Conservation (phyloP, 1,140 invertebrate species). For the Trissolcus basalis region DNA sequence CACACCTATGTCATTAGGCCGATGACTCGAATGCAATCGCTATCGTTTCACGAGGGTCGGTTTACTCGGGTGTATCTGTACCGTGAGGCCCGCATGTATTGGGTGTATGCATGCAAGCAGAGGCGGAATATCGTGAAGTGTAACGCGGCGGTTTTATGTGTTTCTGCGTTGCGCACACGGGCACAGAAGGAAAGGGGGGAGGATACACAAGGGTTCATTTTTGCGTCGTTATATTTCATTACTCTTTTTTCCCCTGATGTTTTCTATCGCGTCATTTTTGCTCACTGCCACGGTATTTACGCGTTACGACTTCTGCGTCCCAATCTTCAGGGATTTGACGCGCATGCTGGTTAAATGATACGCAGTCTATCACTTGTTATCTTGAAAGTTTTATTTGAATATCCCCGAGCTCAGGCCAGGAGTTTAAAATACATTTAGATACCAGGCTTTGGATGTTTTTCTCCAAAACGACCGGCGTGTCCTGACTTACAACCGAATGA, state of each 20-base stretch:
- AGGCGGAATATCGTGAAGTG: slow-evolving; percentile 42
- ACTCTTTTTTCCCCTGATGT: slow-evolving; percentile 50
- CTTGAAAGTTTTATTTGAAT: slow-evolving; percentile 21
- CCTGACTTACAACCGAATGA: too few species aligned
- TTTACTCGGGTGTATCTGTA: slow-evolving; percentile 50
- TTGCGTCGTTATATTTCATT: slow-evolving; percentile 68
- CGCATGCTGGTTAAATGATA: slow-evolving; percentile 38
- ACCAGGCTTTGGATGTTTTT: neutral
- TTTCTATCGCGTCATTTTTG: slow-evolving; percentile 53
- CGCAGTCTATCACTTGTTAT: slow-evolving; percentile 40
- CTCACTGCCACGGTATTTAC: slow-evolving; percentile 37
- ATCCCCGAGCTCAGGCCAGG: neutral
- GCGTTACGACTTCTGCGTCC: slow-evolving; percentile 38
- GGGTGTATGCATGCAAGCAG: slow-evolving; percentile 20
- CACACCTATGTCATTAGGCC: slow-evolving; percentile 69
- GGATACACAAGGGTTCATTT: slow-evolving; percentile 62
- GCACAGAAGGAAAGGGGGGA: slow-evolving; percentile 32
- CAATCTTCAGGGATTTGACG: slow-evolving; percentile 36
- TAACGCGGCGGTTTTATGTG: slow-evolving; percentile 56
- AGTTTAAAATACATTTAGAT: neutral
- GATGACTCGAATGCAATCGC: slow-evolving; percentile 65
- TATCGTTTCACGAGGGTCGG: slow-evolving; percentile 59
- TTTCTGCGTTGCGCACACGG: slow-evolving; percentile 48
- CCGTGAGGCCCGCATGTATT: slow-evolving; percentile 15
- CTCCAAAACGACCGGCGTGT: neutral